Base-by-base conservation (phyloP, 2,888 invertebrate genomes). In the Rhyacophila evoluta region DNA sequence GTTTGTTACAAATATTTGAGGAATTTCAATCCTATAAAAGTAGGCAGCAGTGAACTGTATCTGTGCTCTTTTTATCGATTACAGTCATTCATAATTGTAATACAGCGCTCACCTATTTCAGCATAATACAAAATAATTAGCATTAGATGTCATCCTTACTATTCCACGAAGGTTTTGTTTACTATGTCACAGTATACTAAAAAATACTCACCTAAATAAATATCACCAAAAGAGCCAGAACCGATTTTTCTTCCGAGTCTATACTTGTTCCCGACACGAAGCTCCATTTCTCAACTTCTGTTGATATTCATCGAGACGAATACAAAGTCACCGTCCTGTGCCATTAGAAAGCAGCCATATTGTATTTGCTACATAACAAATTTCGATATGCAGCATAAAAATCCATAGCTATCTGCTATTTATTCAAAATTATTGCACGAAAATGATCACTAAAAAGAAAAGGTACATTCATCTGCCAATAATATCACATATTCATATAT, bases 221-320 rank as follows among this genome's bases (percentile, higher is more conserved):
- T 99, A 91, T 99, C 99, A 86, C 99, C 99, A 90, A 99, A 99
- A 79, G 99, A 99, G 84, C 99, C 99, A 86, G 98, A 98, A 85
- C 99, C 98, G 88, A 99, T 98, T 92, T 99, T 98, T 85, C 98
- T 94, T 85, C 98, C 98, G 85, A 99, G 93, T 87, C 98, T 94
- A 91, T 98, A 99, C 92, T 98, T 98, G 91, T 98, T 98, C 87
- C 98, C 98, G 88, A 97, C 97, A 89, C 97, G 94, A 86, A 97
- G 92, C 92, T 97, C 97, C 97, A 97, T 97, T 78, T 78, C 79
- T 79, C 77, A 76, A 79, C 74, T 79, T 74, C 74, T 77, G 79
- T 76, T 79, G 79, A 79, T 77, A 79, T 79, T 76, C 74, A 76
- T 76, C 55, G 77, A 74, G 74, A 77, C 73, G 70, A 74, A 79